These are phyloP conservation scores for Dendrocopos noguchii DNA, from an alignment of 2,113 vertebrate genomes.

Conservation along the genomic window DNA sequence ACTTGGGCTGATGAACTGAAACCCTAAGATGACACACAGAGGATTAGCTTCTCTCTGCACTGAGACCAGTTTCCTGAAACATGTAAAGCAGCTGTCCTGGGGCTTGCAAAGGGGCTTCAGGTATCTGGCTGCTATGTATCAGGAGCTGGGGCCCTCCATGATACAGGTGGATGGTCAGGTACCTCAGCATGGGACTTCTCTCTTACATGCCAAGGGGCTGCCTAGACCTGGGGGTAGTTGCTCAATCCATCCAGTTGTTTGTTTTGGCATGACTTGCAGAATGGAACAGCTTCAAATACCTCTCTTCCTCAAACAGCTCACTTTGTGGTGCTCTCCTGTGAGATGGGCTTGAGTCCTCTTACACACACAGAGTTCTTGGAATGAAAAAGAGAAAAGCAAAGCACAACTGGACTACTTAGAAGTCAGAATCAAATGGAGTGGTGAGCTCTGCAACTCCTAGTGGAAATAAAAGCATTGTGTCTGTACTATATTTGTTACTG, in stretches of 20 bases:
- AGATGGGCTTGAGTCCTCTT: not conserved
- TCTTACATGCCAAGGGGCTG: not conserved
- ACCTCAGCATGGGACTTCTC: not conserved
- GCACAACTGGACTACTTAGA: not conserved
- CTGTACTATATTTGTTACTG: not conserved
- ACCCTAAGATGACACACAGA: not conserved
- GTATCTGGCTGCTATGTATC: not conserved
- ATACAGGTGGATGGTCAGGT: not conserved
- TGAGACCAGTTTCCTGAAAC: not conserved
- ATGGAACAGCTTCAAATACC: not conserved
- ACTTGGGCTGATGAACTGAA: not conserved
- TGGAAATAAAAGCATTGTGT: slow-evolving; percentile 19
- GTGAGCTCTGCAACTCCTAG: not conserved
- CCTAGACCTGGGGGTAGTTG: not conserved
- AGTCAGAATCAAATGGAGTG: not conserved
- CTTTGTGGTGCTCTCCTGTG: not conserved
- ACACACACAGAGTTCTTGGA: not conserved
- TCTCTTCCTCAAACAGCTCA: not conserved
- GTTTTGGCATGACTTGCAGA: not conserved
- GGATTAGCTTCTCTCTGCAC: not conserved
- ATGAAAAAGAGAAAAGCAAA: not conserved
- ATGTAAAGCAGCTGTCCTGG: not conserved
- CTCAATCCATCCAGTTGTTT: not conserved
- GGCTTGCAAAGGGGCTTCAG: not conserved
- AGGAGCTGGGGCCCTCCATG: not conserved